phyloP scores from a whole-genome alignment of 2,888 invertebrate genomes.

The Troilus luridus region DNA sequence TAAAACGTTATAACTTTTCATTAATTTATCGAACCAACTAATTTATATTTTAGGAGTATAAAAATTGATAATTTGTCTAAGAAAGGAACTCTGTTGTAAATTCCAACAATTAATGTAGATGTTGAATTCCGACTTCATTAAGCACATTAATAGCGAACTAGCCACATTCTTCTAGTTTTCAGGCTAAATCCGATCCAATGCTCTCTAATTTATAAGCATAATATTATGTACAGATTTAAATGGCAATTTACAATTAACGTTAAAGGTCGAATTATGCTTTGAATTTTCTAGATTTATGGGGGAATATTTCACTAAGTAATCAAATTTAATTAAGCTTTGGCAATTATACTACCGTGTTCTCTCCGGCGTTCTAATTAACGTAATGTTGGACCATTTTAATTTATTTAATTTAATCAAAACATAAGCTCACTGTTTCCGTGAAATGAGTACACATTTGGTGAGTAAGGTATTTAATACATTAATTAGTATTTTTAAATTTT shows the following conservation, averaged over 20 bases:
- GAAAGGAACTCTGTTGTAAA: not conserved
- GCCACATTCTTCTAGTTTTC: not conserved
- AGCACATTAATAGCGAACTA: not conserved
- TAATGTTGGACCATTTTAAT: not conserved
- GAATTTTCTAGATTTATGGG: too few relatives aligned
- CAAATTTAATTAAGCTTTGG: too few relatives aligned
- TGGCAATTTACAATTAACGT: too few relatives aligned
- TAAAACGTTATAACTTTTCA: too few relatives aligned
- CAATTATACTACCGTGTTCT: too few relatives aligned
- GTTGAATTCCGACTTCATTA: not conserved
- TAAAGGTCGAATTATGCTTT: too few relatives aligned
- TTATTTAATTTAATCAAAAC: not conserved
- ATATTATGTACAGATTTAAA: too few relatives aligned
- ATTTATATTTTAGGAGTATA: not conserved
- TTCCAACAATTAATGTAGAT: not conserved
- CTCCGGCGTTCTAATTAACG: not conserved
- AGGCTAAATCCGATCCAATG: too few relatives aligned
- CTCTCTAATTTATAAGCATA: too few relatives aligned
- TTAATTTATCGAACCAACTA: not conserved
- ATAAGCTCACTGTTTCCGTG: not conserved
- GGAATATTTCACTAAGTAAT: too few relatives aligned
- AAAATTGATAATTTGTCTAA: not conserved
- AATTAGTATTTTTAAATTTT: too few relatives aligned
- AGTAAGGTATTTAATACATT: too few relatives aligned
- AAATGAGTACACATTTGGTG: not conserved